Conservation (phyloP, 2,888 invertebrate species). For the Horisme vitalbata region DNA sequence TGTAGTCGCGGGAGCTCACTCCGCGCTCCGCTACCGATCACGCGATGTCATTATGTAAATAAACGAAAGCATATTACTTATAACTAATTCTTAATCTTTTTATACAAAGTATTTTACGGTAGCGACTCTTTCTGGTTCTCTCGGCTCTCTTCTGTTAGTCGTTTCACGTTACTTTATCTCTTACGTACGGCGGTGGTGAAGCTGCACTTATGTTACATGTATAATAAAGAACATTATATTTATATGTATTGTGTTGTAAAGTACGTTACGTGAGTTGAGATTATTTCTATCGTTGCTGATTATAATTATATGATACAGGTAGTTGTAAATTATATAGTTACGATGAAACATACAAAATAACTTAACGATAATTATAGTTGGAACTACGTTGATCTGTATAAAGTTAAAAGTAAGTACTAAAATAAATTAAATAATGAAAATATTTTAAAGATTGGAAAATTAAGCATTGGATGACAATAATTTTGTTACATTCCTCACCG, state of each 20-base stretch:
- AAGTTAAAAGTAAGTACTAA: slow-evolving; percentile 70
- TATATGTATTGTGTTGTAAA: slow-evolving; percentile 32
- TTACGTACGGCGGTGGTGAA: slow-evolving; percentile 8
- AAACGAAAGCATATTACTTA: slow-evolving; percentile 45
- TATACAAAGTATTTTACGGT: slow-evolving; percentile 54
- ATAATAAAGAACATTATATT: slow-evolving; percentile 11
- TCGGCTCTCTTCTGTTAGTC: slow-evolving; percentile 28
- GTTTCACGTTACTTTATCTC: slow-evolving; percentile 10
- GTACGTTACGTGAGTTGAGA: slow-evolving; percentile 47
- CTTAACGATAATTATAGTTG: slow-evolving; percentile 47
- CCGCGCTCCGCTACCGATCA: slow-evolving; percentile 45
- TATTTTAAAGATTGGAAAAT: slow-evolving; percentile 67
- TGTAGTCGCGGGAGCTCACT: neutral
- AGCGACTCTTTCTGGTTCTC: slow-evolving; percentile 28
- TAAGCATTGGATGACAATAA: slow-evolving; percentile 82
- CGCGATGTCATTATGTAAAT: slow-evolving; percentile 73
- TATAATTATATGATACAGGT: slow-evolving; percentile 36
- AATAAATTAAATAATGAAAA: slow-evolving; percentile 58
- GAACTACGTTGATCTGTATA: slow-evolving; percentile 66
- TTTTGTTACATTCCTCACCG: slow-evolving; percentile 69
- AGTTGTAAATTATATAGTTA: slow-evolving; percentile 58
- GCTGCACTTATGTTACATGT: slow-evolving; percentile 19
- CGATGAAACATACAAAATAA: slow-evolving; percentile 46
- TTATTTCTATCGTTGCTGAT: slow-evolving; percentile 52
- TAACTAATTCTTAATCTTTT: slow-evolving; percentile 60